These are phyloP conservation scores for Brachynemurus nebulosus DNA, from an alignment of 2,888 invertebrate species.

Conservation along the genomic window DNA sequence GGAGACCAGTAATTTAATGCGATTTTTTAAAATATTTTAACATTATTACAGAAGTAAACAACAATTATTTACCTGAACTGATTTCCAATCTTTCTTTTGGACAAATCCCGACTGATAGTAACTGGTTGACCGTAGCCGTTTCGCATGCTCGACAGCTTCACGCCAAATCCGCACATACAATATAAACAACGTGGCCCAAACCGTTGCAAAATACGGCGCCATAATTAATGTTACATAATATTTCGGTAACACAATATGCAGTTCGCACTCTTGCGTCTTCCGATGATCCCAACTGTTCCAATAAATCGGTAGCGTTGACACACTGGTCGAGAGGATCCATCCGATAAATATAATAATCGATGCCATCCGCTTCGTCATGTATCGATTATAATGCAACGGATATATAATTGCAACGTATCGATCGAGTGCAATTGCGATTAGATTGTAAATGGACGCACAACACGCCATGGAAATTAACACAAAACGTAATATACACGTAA, in stretches of 20 bases:
- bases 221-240: conserved; percentile 35
- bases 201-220: conserved; percentile 55
- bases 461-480: conserved; percentile 62
- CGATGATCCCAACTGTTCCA: conserved; percentile 57
- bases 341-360: conserved; percentile 46
- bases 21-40: too few relatives aligned
- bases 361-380: conserved; percentile 56
- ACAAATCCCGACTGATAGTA: conserved; percentile 14
- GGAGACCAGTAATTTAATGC: too few relatives aligned
- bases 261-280: conserved; percentile 45
- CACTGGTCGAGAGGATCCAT: conserved; percentile 50
- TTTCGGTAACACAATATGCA: conserved; percentile 45
- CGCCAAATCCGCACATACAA: conserved; percentile 67
- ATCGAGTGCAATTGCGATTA: conserved; percentile 66
- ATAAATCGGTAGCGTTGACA: conserved; percentile 57
- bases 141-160: conserved; percentile 59
- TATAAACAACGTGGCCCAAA: conserved; percentile 61
- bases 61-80: conserved; percentile 56
- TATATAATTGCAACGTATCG: conserved; percentile 67
- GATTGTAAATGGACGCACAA: conserved; percentile 63
- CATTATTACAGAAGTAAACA: too few relatives aligned
- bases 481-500: conserved; percentile 55
- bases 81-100: conserved; percentile 47
- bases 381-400: conserved; percentile 62
- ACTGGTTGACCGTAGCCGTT: conserved; percentile 46